Evolutionary conservation across 2,888 invertebrate genomes (phyloP).

Genomic region (Osmoderma eremita): DNA sequence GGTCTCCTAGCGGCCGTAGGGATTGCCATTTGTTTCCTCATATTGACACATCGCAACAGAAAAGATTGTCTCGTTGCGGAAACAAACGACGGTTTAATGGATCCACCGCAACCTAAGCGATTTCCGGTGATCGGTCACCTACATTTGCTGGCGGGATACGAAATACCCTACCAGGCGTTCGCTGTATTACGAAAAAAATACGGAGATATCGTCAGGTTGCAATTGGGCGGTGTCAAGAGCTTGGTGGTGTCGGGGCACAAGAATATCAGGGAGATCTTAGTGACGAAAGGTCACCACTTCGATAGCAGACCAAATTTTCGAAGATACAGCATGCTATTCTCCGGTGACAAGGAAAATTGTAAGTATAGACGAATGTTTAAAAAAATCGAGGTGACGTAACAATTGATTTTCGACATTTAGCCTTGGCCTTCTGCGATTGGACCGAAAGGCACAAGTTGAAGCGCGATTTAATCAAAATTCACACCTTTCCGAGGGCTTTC

Average conservation of each 20-base stretch:
- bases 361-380: conserved; percentile 60
- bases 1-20: not conserved
- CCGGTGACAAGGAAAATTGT: conserved; percentile 75
- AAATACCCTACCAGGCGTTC: conserved; percentile 71
- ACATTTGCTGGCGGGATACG: conserved; percentile 67
- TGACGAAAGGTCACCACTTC: conserved; percentile 70
- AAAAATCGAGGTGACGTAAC: no score
- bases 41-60: not conserved
- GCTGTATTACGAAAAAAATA: conserved; percentile 65
- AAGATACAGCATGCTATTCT: conserved; percentile 72
- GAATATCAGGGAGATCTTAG: conserved; percentile 69
- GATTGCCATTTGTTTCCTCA: not conserved
- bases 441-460: conserved; percentile 71
- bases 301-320: conserved; percentile 73
- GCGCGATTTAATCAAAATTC: conserved; percentile 68
- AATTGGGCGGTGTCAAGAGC: conserved; percentile 68
- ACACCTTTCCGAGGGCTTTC: conserved; percentile 70
- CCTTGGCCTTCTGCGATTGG: conserved; percentile 77
- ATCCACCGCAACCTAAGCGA: conserved; percentile 67
- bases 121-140: conserved; percentile 70
- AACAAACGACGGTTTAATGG: conserved; percentile 48
- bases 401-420: no score
- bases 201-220: conserved; percentile 68
- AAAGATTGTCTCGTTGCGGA: not conserved
- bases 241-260: conserved; percentile 70